Conservation (phyloP, 2,888 invertebrate genomes). For the Caenorhabditis wallacei region DNA sequence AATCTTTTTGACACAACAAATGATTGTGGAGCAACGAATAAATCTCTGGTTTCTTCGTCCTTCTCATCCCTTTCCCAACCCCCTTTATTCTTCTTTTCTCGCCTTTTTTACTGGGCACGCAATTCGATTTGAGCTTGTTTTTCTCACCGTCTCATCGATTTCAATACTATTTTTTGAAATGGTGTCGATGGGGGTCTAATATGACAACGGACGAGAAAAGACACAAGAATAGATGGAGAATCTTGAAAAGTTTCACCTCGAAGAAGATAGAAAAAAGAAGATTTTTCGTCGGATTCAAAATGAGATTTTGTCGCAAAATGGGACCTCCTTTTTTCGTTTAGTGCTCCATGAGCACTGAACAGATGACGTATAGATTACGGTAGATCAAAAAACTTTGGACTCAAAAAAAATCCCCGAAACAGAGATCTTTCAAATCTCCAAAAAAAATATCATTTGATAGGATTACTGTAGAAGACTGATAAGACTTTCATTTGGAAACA, state of each 20-base stretch:
- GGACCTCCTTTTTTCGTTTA: conserved; percentile 20
- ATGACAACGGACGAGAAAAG: conserved; percentile 25
- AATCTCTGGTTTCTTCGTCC: conserved; percentile 42
- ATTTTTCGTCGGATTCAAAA: conserved; percentile 24
- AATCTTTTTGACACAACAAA: conserved; percentile 5
- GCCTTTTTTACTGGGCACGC: conserved; percentile 21
- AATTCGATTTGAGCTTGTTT: conserved; percentile 42
- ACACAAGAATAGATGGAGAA: conserved; percentile 24
- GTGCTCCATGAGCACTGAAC: conserved; percentile 31
- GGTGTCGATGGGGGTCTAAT: conserved; percentile 33
- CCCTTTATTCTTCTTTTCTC: conserved; percentile 6
- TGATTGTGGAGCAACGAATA: conserved; percentile 48
- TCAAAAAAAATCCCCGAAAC: not conserved
- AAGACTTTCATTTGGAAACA: no score
- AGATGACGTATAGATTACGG: conserved; percentile 40
- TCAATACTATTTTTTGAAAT: conserved; percentile 14
- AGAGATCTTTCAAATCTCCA: not conserved
- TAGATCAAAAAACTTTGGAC: conserved; percentile 34
- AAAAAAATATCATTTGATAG: not conserved
- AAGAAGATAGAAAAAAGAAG: not conserved
- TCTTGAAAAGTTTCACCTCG: conserved; percentile 47
- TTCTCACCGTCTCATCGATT: not conserved
- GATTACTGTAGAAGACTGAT: no score
- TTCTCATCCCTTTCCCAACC: not conserved
- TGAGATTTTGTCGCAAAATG: conserved; percentile 40